Percentiles rank a stretch among this genome's conserved stretches.
These are phyloP conservation scores for Syngnathus typhle DNA, from an alignment of 2,113 vertebrate genomes.

Conservation along the genomic window DNA sequence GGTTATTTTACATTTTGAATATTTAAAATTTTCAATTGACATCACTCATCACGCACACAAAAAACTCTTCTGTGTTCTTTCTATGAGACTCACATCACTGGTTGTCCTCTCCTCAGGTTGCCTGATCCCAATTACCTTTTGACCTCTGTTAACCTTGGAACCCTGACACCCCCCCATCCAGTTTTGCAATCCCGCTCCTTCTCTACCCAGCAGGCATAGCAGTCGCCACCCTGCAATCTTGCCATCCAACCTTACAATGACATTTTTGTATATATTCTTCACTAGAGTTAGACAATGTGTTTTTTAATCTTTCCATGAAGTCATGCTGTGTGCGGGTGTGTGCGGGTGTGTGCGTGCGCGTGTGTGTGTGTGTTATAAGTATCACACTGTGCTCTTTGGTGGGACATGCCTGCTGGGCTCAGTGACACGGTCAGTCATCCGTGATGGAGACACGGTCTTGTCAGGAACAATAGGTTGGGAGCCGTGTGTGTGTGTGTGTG, in stretches of 20 bases:
- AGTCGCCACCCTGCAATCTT: constrained; percentile 61
- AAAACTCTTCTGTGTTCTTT: background rate
- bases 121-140: constrained; percentile 64
- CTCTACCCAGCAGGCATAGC: constrained; percentile 67
- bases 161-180: constrained; percentile 24
- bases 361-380: constrained; percentile 9
- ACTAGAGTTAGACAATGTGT: background rate
- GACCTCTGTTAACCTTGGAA: constrained; percentile 52
- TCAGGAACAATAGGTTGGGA: constrained; percentile 54
- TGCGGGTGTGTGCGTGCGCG: too few species aligned
- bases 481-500: constrained; percentile 26
- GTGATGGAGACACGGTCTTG: constrained; percentile 47
- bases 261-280: constrained; percentile 9
- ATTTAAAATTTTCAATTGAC: too few species aligned
- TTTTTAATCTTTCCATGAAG: background rate
- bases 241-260: constrained; percentile 41
- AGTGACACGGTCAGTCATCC: constrained; percentile 44
- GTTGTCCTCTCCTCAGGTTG: constrained; percentile 32
- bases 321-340: background rate
- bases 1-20: too few species aligned
- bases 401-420: constrained; percentile 38
- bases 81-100: constrained; percentile 9
- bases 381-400: constrained; percentile 38
- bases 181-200: constrained; percentile 29
- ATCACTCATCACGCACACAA: constrained; percentile 1